Conservation (phyloP, 2,888 invertebrate genomes). For the Eristalinus sepulchralis region DNA sequence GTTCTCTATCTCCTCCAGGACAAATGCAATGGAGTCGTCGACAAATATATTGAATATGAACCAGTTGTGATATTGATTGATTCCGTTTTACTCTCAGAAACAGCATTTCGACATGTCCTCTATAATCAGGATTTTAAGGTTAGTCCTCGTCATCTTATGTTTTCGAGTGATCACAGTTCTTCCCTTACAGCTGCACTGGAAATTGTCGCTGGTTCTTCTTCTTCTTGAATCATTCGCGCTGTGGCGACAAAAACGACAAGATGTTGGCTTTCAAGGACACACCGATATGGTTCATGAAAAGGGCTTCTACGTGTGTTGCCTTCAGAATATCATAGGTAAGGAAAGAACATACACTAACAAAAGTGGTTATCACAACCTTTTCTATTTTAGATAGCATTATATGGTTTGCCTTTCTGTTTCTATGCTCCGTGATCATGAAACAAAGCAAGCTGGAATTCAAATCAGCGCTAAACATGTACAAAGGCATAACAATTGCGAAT, state of each 20-base stretch:
- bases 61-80: conserved; percentile 93
- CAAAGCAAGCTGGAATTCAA: not conserved
- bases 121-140: conserved; percentile 91
- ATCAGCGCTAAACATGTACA: conserved; percentile 79
- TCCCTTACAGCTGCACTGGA: conserved; percentile 86
- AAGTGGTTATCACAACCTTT: not conserved
- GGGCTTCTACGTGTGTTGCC: conserved; percentile 83
- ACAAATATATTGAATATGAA: conserved; percentile 96
- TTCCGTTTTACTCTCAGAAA: conserved; percentile 88
- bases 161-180: not conserved
- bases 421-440: conserved; percentile 19
- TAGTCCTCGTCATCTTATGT: conserved; percentile 58
- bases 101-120: conserved; percentile 92
- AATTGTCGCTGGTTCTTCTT: conserved; percentile 88
- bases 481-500: conserved; percentile 84
- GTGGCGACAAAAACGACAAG: conserved; percentile 82
- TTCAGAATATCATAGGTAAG: conserved; percentile 80
- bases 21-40: conserved; percentile 88
- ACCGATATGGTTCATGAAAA: conserved; percentile 83
- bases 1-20: conserved; percentile 82
- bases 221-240: conserved; percentile 91
- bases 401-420: conserved; percentile 29
- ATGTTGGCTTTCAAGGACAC: conserved; percentile 70
- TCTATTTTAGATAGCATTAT: conserved; percentile 45
- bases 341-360: not conserved